Base-by-base conservation (phyloP, 2,113 vertebrate genomes). In the Narcine bancroftii region DNA sequence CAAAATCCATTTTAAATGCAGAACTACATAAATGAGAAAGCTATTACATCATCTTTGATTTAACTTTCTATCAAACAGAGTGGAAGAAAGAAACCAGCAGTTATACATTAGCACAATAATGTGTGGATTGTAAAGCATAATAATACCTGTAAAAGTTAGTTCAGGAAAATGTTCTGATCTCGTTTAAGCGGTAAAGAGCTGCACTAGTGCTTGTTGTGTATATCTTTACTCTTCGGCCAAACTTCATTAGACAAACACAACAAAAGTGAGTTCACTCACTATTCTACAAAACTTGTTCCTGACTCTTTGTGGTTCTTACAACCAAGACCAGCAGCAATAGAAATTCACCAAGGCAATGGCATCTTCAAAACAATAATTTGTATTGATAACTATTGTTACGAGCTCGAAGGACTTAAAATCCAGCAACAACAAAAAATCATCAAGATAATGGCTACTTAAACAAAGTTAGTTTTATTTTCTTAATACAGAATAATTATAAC, bases 1-100 rank as follows among this genome's bases (percentile, higher is more conserved):
- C 47, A 69, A 69, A 91, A 91, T 91, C 89, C 63, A 47, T 69
- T 91, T 91, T 91, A 69, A 91, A 69, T 91, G 63, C 45, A 26
- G 39, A 17, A 65, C 63, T 47, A 91, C 7, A 65, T 69, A 39
- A 91, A 91, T 39, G 65, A 66, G 69, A 91, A 91, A 69, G 36
- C 69, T 69, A 91, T 45, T 69, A 65, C n/a, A 63, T 24, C 13
- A 69, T 91, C 63, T 71, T 91, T 91, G 65, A 91, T 69, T 69
- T 69, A 66, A 69, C 69, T 91, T 69, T 69, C 26, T 91, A 91
- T 91, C 89, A 47, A 66, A 69, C 36, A 47, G 63, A 69, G 13
- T 91, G 63, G 10, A 47, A 36, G 63, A 69, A 69, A 47, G 39
- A 42, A 36, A 47, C 9, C 65, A 11, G 21, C 4, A 6, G 29